Conservation (phyloP, 1,140 invertebrate genomes). For the Oreohelix idahoensis region DNA sequence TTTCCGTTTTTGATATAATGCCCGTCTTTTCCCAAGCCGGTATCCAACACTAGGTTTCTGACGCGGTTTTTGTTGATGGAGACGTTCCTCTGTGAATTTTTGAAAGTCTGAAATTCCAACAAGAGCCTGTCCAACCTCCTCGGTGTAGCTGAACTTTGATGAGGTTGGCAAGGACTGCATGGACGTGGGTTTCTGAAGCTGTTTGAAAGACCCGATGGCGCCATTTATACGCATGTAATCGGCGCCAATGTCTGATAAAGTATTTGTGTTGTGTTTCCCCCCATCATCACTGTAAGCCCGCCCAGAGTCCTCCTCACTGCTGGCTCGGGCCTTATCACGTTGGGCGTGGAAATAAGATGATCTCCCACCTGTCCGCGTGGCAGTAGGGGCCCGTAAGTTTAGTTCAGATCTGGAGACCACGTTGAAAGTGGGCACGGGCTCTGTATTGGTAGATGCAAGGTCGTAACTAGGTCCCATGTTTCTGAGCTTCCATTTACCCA, state of each 20-base stretch:
- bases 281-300: constrained; percentile 47
- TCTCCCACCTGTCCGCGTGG: constrained; percentile 26
- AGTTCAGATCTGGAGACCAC: constrained; percentile 39
- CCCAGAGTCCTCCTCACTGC: constrained; percentile 49
- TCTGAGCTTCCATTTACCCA: constrained; percentile 38
- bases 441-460: constrained; percentile 21
- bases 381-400: constrained; percentile 24
- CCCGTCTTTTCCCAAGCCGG: constrained; percentile 94
- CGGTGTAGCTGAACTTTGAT: constrained; percentile 79
- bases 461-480: constrained; percentile 42
- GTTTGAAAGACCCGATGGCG: constrained; percentile 94
- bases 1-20: constrained; percentile 96
- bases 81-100: constrained; percentile 81
- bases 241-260: constrained; percentile 86
- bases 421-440: constrained; percentile 27
- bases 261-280: constrained; percentile 42
- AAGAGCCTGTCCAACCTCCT: constrained; percentile 64
- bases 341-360: constrained; percentile 40
- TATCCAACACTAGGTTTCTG: constrained; percentile 96
- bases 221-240: constrained; percentile 97
- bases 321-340: constrained; percentile 42
- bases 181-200: constrained; percentile 94
- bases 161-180: constrained; percentile 90
- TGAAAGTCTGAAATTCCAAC: constrained; percentile 79
- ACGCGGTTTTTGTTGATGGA: constrained; percentile 70